These are phyloP conservation scores for Oryzias javanicus DNA, from an alignment of 2,113 vertebrate species.

Conservation along the genomic window DNA sequence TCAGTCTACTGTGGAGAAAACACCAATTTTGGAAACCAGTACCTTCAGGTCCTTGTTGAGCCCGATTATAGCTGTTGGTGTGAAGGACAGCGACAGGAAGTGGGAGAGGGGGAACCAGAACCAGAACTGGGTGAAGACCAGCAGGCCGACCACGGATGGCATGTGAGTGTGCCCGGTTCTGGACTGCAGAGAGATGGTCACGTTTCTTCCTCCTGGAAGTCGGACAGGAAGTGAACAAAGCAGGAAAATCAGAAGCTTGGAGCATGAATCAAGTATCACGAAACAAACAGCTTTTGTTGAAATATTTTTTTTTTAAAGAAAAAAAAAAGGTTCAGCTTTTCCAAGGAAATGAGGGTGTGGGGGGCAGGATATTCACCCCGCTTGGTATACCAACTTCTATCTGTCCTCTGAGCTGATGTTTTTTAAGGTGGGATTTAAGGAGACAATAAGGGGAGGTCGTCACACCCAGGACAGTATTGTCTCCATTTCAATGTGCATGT, in stretches of 20 bases:
- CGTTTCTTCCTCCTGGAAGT: conserved; percentile 89
- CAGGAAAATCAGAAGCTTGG: not conserved
- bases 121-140: conserved; percentile 99
- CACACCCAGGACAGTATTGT: conserved; percentile 42
- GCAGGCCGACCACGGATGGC: conserved; percentile 94
- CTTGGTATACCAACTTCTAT: conserved; percentile 8
- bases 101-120: conserved; percentile 99
- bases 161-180: conserved; percentile 98
- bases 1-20: not conserved
- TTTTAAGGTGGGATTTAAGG: conserved; percentile 14
- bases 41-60: conserved; percentile 99
- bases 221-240: not conserved
- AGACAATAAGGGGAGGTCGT: not conserved
- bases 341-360: conserved; percentile 10
- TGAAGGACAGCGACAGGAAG: conserved; percentile 94
- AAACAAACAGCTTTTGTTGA: not conserved
- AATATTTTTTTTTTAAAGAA: not conserved
- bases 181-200: conserved; percentile 97
- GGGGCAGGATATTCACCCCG: conserved; percentile 44
- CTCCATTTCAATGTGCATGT: conserved; percentile 3
- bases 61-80: conserved; percentile 97
- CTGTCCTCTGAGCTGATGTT: conserved; percentile 4
- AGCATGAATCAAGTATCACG: no score
- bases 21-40: not conserved
- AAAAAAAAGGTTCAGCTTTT: conserved; percentile 1